Base-by-base conservation (phyloP, 2,113 vertebrate genomes). In the Crypturellus undulatus region DNA sequence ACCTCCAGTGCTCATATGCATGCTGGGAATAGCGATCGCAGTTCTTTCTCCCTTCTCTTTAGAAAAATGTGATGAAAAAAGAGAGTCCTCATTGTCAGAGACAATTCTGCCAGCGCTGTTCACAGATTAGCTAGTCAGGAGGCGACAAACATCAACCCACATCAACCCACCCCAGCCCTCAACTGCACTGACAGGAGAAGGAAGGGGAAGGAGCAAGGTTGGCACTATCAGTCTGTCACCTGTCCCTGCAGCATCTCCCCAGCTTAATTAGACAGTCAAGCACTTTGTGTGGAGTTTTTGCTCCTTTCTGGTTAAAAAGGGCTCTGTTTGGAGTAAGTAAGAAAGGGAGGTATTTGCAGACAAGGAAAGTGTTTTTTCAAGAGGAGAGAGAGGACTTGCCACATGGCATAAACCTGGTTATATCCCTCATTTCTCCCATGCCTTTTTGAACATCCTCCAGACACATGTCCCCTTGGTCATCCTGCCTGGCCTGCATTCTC, bases 351-450 rank as follows among this genome's bases (percentile, higher is more conserved):
- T 20, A 40, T 56, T 14, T 16, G 16, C 43, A 81, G 32, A 24
- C 65, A 87, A 26, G 16, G n/a, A 58, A 70, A 86, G 17, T 6
- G 10, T 34, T 72, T 22, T 9, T 3, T 56, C 2, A 1, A 8
- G 54, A 92, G 19, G 51, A 54, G 42, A 82, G 56, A 70, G 72
- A 83, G 12, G 15, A 12, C 56, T 82, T n/a, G 30, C 12, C 28
- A 60, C 8, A 7, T 30, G 34, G 32, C 58, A 71, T 28, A 51
- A 34, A 30, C 30, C 12, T 78, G 72, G 12, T 3, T 75, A 65
- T 26, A 71, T 24, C 32, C 13, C 8, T 11, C 25, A 5, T 65
- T 65, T 10, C 32, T 72, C 26, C 0, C 0, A 3, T n/a, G 40
- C 38, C 12, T 62, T 62, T 36, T 30, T 70, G 49, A 86, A 30